Conservation (phyloP, 1,140 invertebrate genomes). For the Aradophagus sp. region DNA sequence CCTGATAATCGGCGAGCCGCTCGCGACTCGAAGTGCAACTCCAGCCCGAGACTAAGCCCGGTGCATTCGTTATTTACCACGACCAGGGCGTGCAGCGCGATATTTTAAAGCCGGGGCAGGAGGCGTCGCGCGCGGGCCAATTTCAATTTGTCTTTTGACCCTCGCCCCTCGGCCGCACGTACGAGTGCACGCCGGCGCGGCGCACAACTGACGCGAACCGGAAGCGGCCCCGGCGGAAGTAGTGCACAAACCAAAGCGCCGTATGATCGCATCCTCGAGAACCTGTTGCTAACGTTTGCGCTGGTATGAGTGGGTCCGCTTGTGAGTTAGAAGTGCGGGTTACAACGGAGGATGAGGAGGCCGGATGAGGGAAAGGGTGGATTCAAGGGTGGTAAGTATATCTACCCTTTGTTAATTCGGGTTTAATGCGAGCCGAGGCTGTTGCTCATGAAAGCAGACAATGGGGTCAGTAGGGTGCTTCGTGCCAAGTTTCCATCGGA, state of each 20-base stretch:
- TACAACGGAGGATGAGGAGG: conserved; percentile 34
- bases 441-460: conserved; percentile 63
- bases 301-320: conserved; percentile 57
- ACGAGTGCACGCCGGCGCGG: conserved; percentile 26
- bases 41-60: too few relatives aligned
- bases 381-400: conserved; percentile 61
- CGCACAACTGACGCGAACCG: conserved; percentile 49
- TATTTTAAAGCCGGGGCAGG: conserved; percentile 9
- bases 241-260: conserved; percentile 51
- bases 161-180: conserved; percentile 18
- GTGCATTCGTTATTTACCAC: too few relatives aligned
- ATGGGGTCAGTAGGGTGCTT: conserved; percentile 69
- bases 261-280: conserved; percentile 64
- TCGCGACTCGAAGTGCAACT: too few relatives aligned
- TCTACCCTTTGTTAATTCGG: conserved; percentile 68
- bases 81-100: neutral
- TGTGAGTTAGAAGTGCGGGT: conserved; percentile 63
- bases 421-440: conserved; percentile 62
- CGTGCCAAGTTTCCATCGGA: conserved; percentile 67
- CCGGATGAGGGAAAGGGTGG: conserved; percentile 46
- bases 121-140: conserved; percentile 4
- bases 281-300: conserved; percentile 64
- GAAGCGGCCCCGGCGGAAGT: conserved; percentile 52
- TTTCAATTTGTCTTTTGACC: conserved; percentile 44
- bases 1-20: too few relatives aligned